Conservation (phyloP, 2,113 vertebrate genomes). For the Oncorhynchus mykiss region DNA sequence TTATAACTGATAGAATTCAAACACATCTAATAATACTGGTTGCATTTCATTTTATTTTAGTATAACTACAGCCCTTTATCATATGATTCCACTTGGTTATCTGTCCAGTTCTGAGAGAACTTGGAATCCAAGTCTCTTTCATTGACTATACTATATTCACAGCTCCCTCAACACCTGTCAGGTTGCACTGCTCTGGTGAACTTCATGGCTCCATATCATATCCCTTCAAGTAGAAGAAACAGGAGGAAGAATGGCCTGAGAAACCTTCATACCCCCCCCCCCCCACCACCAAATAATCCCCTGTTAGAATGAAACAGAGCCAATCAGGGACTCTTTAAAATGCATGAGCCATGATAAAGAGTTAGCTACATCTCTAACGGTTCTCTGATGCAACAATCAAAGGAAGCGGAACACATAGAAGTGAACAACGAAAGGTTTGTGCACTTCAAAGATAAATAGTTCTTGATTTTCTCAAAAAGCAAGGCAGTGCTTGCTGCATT, state of each 20-base stretch:
- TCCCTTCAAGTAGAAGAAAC: not conserved
- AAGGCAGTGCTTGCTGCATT: slow-evolving; percentile 20
- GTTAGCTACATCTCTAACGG: slow-evolving; percentile 21
- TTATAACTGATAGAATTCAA: too few relatives aligned
- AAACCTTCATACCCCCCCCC: not conserved
- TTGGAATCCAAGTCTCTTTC: slow-evolving; percentile 2
- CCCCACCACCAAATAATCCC: not conserved
- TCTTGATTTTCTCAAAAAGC: slow-evolving; percentile 37
- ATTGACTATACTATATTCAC: not conserved
- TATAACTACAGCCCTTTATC: too few relatives aligned
- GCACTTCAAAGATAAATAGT: slow-evolving; percentile 47
- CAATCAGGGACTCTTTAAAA: slow-evolving; percentile 29
- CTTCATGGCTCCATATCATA: slow-evolving; percentile 18
- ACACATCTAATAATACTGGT: too few relatives aligned
- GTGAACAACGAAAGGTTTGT: slow-evolving; percentile 44
- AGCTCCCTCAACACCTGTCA: slow-evolving; percentile 8
- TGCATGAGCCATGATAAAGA: slow-evolving; percentile 28
- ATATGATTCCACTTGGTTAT: not conserved
- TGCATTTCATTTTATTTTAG: too few relatives aligned
- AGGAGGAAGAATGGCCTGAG: slow-evolving; percentile 9
- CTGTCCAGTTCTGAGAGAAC: slow-evolving; percentile 3
- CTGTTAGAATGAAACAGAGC: slow-evolving; percentile 10
- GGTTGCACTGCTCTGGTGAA: not conserved
- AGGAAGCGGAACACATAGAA: slow-evolving; percentile 35
- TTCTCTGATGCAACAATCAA: slow-evolving; percentile 49